A percentile compares a stretch with the other conserved stretches of the same genome.
Conservation (phyloP, 2,797 vertebrate genomes). For the Tympanoctomys barrerae region DNA sequence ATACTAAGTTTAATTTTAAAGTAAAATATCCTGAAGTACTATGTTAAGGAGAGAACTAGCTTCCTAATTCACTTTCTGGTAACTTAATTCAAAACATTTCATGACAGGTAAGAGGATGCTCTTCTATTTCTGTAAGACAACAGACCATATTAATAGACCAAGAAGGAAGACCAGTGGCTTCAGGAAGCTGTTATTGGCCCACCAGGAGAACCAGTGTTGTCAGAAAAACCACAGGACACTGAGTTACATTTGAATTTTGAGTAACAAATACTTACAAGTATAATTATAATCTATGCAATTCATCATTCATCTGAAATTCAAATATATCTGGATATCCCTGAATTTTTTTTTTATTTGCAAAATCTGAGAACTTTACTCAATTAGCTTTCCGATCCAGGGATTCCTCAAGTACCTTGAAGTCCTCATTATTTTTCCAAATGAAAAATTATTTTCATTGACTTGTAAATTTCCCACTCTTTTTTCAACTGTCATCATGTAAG, state of each 20-base stretch:
- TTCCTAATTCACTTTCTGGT: background rate
- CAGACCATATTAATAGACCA: background rate
- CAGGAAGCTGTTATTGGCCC: background rate
- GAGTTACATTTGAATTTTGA: conserved; percentile 56
- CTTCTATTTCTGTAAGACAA: background rate
- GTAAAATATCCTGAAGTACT: conserved; percentile 11
- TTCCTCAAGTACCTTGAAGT: background rate
- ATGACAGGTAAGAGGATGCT: background rate
- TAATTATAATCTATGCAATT: background rate
- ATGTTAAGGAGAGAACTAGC: background rate
- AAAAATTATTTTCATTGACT: conserved; percentile 36
- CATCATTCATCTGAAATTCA: conserved; percentile 57
- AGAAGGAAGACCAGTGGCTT: background rate
- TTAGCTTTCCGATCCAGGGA: conserved; percentile 41
- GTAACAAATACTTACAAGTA: conserved; percentile 31
- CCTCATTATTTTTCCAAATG: conserved; percentile 16
- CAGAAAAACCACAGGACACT: background rate
- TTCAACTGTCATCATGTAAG: background rate
- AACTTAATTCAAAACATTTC: background rate
- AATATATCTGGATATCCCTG: conserved; percentile 31
- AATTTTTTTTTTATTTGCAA: conserved; percentile 26
- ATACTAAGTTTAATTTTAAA: background rate
- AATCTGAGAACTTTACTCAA: conserved; percentile 19
- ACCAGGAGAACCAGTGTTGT: background rate
- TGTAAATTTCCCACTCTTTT: background rate